These are phyloP conservation scores for Boleophthalmus pectinirostris DNA, from an alignment of 2,113 vertebrate genomes.

Conservation along the genomic window DNA sequence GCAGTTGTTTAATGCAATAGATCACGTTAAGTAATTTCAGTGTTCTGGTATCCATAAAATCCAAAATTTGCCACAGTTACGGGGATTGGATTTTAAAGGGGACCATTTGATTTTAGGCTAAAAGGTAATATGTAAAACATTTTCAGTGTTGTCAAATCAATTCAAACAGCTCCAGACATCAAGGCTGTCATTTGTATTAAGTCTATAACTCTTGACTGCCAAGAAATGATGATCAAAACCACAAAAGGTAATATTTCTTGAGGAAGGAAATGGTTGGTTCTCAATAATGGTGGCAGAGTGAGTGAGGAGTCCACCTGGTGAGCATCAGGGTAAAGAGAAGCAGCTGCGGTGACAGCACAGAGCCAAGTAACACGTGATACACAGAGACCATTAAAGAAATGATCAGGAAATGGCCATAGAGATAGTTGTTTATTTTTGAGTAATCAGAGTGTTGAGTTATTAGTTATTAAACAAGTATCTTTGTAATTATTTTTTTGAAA, in stretches of 20 bases:
- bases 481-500: too few relatives aligned
- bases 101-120: not conserved
- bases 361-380: slow-evolving; percentile 44
- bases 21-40: slow-evolving; percentile 45
- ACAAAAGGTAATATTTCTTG: slow-evolving; percentile 18
- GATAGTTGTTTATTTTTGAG: slow-evolving; percentile 22
- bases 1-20: slow-evolving; percentile 43
- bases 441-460: not conserved
- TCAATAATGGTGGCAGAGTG: slow-evolving; percentile 23
- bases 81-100: slow-evolving; percentile 34
- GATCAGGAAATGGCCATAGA: slow-evolving; percentile 29
- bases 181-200: slow-evolving; percentile 1
- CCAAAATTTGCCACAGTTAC: slow-evolving; percentile 19
- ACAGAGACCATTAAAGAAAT: slow-evolving; percentile 13
- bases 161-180: not conserved
- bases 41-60: slow-evolving; percentile 38
- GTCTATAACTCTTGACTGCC: slow-evolving; percentile 2
- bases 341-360: slow-evolving; percentile 52
- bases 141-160: not conserved
- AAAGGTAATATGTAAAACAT: not conserved
- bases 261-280: slow-evolving; percentile 11
- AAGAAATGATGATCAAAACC: slow-evolving; percentile 1
- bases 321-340: slow-evolving; percentile 58
- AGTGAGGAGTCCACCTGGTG: slow-evolving; percentile 49
- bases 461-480: not conserved